Base-by-base conservation (phyloP, 2,888 invertebrate genomes). In the Cryptus viduatorius region DNA sequence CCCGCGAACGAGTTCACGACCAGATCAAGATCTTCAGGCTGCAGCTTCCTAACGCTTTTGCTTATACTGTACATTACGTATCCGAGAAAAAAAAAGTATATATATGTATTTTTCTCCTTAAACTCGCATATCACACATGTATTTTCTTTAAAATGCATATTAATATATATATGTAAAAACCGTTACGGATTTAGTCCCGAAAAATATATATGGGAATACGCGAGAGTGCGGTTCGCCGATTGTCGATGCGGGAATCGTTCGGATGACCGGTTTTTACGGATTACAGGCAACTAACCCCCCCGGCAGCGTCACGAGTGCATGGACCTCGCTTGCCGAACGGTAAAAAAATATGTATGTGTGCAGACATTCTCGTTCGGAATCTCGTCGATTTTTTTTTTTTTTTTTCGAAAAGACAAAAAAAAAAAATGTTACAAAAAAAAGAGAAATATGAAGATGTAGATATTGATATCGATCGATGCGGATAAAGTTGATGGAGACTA, bases 241-340 rank as follows among this genome's bases (percentile, higher is more conserved):
- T 29, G 44, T 64, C 69, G 64, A 44, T 48, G 19, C 42, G 68
- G 42, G 72, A 72, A 72, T 65, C 65, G 76, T 71, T 65, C 53
- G 76, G 72, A 83, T 80, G 76, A 84, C 76, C 83, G 80, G 83
- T 80, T 84, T 80, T 56, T 67, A 14, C 72, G 44, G 50, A 72
- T 80, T 68, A 80, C 76, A 50, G 48, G 67, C 2, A 50, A 37
- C 37, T 10, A 12, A 7, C 46, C 71, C 42, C 46, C 19, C 42
- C 42, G 31, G 5, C 8, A 42, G 46, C 37, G 19, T 78, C 72
- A 42, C 50, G 73, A 64, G 73, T 67, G 79, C 73, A 46, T 82
- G 67, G 48, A 68, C 65, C 64, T 37, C 59, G 67, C 76, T 83
- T 67, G 24, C 67, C 59, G 53, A 80, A 84, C 80, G 83, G 77